phyloP scores from a whole-genome alignment of 2,113 vertebrate species.

The Rhineura floridana region DNA sequence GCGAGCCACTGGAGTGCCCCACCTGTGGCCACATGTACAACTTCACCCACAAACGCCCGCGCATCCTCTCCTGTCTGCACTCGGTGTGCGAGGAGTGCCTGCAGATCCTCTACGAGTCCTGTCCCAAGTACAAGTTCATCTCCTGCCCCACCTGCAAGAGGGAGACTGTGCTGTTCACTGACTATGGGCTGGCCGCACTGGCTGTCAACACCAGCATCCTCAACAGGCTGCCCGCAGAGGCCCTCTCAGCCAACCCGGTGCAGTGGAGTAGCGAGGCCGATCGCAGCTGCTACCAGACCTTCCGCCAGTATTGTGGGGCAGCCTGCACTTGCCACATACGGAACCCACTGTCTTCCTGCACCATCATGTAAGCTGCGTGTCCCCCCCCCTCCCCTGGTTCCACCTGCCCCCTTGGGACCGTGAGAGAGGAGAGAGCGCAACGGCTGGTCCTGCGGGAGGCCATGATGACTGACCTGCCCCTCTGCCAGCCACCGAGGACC shows the following conservation, averaged over 20 bases:
- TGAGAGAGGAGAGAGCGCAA: not conserved
- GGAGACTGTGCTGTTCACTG: slow-evolving; percentile 98
- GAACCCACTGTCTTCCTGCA: slow-evolving; percentile 94
- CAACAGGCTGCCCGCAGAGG: slow-evolving; percentile 91
- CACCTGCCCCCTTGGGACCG: not conserved
- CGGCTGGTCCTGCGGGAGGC: rapidly evolving
- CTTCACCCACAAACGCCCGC: slow-evolving; percentile 91
- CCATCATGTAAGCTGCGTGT: slow-evolving; percentile 89
- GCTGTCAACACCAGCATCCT: slow-evolving; percentile 98
- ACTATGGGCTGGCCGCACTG: slow-evolving; percentile 95
- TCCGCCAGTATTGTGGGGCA: slow-evolving; percentile 97
- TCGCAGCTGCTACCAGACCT: slow-evolving; percentile 99
- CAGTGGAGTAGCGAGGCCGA: slow-evolving; percentile 95
- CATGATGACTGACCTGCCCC: rapidly evolving
- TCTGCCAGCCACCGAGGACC: not conserved
- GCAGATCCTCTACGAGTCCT: slow-evolving; percentile 99
- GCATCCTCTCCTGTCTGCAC: slow-evolving; percentile 97
- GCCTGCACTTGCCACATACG: slow-evolving; percentile 96
- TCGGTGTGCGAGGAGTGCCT: slow-evolving; percentile 98
- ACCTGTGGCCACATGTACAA: slow-evolving; percentile 98
- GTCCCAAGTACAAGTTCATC: slow-evolving; percentile 99
- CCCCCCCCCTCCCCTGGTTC: not conserved
- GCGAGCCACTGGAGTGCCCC: slow-evolving; percentile 95
- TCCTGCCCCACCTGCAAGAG: slow-evolving; percentile 96
- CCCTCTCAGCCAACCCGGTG: slow-evolving; percentile 81